A percentile compares a stretch with the other conserved stretches of the same genome.
phyloP scores from a whole-genome alignment of 2,113 vertebrate species.

The Eubucco bourcierii region DNA sequence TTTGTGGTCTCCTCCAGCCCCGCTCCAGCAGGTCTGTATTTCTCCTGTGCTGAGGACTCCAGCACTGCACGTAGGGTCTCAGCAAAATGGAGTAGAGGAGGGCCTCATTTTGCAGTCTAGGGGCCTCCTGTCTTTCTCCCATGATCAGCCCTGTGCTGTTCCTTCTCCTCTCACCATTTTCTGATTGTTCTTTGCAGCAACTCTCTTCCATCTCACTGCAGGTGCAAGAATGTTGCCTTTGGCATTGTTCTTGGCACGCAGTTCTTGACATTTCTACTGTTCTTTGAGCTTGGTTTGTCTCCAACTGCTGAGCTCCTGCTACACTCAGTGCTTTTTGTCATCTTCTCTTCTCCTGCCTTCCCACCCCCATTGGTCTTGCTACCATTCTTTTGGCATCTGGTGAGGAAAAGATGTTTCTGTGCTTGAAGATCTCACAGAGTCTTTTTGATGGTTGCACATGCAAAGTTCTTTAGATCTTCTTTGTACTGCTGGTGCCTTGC shows the following conservation, averaged over 20 bases:
- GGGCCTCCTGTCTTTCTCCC: not conserved
- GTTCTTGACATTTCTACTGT: not conserved
- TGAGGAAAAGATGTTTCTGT: not conserved
- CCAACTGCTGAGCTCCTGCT: not conserved
- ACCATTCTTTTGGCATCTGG: not conserved
- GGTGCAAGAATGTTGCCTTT: not conserved
- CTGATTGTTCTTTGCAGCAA: not conserved
- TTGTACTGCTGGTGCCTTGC: not conserved
- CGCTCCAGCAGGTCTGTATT: too few relatives aligned
- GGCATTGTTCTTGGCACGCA: not conserved
- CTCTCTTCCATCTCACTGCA: rapidly evolving
- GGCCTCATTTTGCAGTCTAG: rapidly evolving
- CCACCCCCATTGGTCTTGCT: not conserved
- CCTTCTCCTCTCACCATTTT: not conserved
- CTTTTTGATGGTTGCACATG: not conserved
- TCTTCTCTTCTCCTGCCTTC: not conserved
- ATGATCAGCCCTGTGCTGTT: not conserved
- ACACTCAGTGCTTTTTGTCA: not conserved
- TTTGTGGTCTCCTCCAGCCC: too few relatives aligned
- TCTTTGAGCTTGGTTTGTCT: not conserved
- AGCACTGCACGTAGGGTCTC: not conserved
- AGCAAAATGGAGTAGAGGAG: not conserved
- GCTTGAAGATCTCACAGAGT: not conserved
- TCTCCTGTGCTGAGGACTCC: too few relatives aligned
- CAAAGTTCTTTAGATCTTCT: not conserved